These are phyloP conservation scores for Bombus turneri DNA, from an alignment of 1,140 invertebrate genomes.

Conservation along the genomic window DNA sequence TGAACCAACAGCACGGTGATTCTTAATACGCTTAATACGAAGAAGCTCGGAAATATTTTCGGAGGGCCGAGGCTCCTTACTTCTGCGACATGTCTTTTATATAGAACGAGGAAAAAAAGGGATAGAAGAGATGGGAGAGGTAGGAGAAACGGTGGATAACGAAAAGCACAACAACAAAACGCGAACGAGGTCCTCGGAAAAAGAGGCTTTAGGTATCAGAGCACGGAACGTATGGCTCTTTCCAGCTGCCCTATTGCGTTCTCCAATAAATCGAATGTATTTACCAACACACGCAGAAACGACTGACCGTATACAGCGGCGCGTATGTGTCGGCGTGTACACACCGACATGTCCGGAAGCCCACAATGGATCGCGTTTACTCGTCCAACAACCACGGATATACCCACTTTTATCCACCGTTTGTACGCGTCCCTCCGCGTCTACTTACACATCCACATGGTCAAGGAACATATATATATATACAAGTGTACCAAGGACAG, in stretches of 20 bases:
- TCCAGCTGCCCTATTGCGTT: slow-evolving; percentile 45
- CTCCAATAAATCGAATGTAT: slow-evolving; percentile 71
- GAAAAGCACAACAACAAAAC: slow-evolving; percentile 62
- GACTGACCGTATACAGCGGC: not conserved
- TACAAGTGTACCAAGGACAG: not conserved
- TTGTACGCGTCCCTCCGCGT: slow-evolving; percentile 45
- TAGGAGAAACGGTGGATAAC: slow-evolving; percentile 39
- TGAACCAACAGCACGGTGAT: not conserved
- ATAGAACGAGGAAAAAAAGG: too few relatives aligned
- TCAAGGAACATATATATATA: not conserved
- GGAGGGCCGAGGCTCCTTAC: too few relatives aligned
- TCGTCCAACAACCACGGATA: slow-evolving; percentile 60
- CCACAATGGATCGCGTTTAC: slow-evolving; percentile 68
- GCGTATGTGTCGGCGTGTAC: not conserved
- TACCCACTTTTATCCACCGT: slow-evolving; percentile 65
- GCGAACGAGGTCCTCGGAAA: slow-evolving; percentile 49
- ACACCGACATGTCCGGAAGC: slow-evolving; percentile 29
- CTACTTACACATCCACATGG: not conserved
- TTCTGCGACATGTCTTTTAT: not conserved
- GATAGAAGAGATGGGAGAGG: too few relatives aligned
- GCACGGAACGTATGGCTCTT: slow-evolving; percentile 62
- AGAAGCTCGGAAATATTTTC: not conserved
- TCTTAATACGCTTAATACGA: not conserved
- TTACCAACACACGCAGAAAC: slow-evolving; percentile 44
- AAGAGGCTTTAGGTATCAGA: slow-evolving; percentile 67